Percentiles rank a stretch among this genome's conserved stretches.
These are phyloP conservation scores for Pipistrellus pygmaeus DNA, from an alignment of 2,797 vertebrate genomes.

Conservation along the genomic window DNA sequence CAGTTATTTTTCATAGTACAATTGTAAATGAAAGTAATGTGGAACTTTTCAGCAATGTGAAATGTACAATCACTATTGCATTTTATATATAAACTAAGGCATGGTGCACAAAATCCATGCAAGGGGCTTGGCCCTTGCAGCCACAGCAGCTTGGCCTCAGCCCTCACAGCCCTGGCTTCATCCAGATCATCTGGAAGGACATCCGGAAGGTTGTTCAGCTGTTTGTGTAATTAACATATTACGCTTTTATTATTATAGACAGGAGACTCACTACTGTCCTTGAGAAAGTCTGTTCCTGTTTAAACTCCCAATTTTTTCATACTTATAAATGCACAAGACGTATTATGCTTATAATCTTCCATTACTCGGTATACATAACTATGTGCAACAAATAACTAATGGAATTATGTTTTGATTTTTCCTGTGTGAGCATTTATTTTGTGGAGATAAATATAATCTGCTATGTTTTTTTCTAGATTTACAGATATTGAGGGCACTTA, in stretches of 20 bases:
- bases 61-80: neutral
- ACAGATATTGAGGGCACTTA: neutral
- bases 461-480: neutral
- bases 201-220: too few relatives aligned
- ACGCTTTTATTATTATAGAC: neutral
- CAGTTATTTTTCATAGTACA: constrained; percentile 48
- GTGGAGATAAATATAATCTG: neutral
- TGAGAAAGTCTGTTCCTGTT: constrained; percentile 26
- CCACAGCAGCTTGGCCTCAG: too few relatives aligned
- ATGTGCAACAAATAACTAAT: constrained; percentile 37
- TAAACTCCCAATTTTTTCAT: constrained; percentile 14
- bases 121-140: too few relatives aligned
- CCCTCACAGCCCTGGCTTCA: too few relatives aligned
- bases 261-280: neutral
- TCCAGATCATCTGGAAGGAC: too few relatives aligned
- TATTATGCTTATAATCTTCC: constrained; percentile 37
- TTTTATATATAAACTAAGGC: constrained; percentile 12
- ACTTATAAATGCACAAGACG: constrained; percentile 38
- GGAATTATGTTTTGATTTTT: constrained; percentile 46
- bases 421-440: constrained; percentile 9
- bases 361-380: neutral
- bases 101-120: too few relatives aligned
- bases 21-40: constrained; percentile 54
- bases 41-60: constrained; percentile 24
- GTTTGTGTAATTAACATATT: too few relatives aligned